A percentile compares a stretch with the other conserved stretches of the same genome.
phyloP scores from a whole-genome alignment of 2,888 invertebrate genomes.

The Leptopilina syphax region DNA sequence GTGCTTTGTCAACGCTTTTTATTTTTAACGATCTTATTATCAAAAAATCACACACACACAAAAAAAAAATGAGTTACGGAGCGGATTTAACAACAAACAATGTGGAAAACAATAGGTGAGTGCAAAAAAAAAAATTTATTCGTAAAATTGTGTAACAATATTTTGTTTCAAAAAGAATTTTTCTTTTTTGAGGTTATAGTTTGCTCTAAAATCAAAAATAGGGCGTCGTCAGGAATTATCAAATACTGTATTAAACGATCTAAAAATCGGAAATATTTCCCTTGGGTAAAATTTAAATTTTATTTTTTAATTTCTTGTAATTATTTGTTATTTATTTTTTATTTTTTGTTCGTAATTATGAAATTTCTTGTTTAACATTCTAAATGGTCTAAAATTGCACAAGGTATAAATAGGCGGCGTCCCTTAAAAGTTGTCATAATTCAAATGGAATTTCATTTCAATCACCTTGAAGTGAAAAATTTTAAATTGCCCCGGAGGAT shows the following conservation, averaged over 20 bases:
- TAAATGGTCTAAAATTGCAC: too few species aligned
- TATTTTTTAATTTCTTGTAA: background rate
- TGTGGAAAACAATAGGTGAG: constrained; percentile 42
- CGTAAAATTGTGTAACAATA: too few species aligned
- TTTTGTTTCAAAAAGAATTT: too few species aligned
- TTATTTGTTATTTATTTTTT: background rate
- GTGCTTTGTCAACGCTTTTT: constrained; percentile 1
- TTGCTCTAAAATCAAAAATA: background rate
- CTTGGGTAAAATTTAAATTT: too few species aligned
- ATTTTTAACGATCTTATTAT: background rate
- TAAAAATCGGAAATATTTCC: too few species aligned
- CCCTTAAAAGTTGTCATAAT: constrained; percentile 3
- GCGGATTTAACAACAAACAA: constrained; percentile 39
- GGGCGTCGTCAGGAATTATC: constrained; percentile 18
- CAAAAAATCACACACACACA: background rate
- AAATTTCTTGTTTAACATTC: background rate
- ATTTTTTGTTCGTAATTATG: background rate
- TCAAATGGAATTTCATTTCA: background rate
- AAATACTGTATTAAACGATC: background rate
- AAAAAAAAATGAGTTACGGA: constrained; percentile 43
- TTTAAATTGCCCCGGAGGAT: background rate
- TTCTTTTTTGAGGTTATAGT: constrained; percentile 21
- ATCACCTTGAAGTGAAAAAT: constrained; percentile 11
- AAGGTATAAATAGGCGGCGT: too few species aligned
- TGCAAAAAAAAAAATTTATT: background rate